Evolutionary conservation across 2,888 invertebrate species (phyloP).

Genomic region (Gerosis bhagava): DNA sequence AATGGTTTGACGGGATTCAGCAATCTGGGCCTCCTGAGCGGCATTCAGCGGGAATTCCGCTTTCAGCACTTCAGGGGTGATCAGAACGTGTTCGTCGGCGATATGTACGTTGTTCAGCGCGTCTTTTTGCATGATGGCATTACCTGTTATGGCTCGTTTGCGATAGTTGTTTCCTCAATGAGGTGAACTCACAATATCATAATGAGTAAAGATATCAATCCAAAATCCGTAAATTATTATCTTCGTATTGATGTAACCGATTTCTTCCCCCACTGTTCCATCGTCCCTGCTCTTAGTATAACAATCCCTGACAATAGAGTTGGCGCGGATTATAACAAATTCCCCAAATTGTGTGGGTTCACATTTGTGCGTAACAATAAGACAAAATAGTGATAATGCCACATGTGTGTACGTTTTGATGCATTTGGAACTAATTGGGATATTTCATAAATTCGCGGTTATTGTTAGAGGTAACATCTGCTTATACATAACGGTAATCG

Average conservation of each 20-base stretch:
- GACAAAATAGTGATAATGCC: slow-evolving; percentile 78
- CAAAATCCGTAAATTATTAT: slow-evolving; percentile 56
- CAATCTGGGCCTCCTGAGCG: no score
- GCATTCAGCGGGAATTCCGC: no score
- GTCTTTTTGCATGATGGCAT: no score
- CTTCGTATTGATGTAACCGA: slow-evolving; percentile 47
- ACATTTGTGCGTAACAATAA: slow-evolving; percentile 75
- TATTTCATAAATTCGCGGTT: slow-evolving; percentile 63
- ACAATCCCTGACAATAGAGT: slow-evolving; percentile 72
- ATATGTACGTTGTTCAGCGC: no score
- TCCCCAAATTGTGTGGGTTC: slow-evolving; percentile 79
- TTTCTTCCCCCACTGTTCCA: slow-evolving; percentile 51
- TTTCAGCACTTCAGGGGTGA: no score
- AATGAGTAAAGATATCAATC: no score
- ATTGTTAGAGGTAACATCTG: slow-evolving; percentile 74
- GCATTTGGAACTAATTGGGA: slow-evolving; percentile 79
- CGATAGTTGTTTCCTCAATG: no score
- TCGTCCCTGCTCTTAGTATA: slow-evolving; percentile 49
- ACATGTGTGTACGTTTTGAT: slow-evolving; percentile 73
- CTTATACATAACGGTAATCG: slow-evolving; percentile 31
- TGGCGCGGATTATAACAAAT: slow-evolving; percentile 76
- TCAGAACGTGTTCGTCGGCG: no score
- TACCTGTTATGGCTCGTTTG: no score
- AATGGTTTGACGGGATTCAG: no score
- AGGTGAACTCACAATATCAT: no score